phyloP scores from a whole-genome alignment of 2,113 vertebrate genomes.

The Psilopogon haemacephalus region DNA sequence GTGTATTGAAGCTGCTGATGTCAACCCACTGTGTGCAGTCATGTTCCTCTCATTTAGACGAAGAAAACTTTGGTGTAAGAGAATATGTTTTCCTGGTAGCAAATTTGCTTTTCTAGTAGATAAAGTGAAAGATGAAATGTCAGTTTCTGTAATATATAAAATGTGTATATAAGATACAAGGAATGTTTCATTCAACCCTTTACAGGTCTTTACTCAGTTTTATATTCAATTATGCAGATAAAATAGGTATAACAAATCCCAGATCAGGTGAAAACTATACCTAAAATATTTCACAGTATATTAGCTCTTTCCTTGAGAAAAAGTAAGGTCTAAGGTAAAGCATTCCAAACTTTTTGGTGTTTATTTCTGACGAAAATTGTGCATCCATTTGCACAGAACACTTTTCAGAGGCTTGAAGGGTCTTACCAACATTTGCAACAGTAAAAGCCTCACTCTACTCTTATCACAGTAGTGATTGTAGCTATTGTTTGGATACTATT shows the following conservation, averaged over 20 bases:
- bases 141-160: background rate
- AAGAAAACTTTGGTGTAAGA: background rate
- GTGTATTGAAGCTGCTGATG: background rate
- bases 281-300: background rate
- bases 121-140: background rate
- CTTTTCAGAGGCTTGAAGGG: background rate
- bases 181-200: background rate
- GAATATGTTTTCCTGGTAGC: background rate
- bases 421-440: background rate
- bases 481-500: conserved; percentile 67
- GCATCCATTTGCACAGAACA: background rate
- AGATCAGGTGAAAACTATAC: background rate
- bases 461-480: conserved; percentile 31
- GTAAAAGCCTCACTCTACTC: conserved; percentile 7
- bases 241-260: background rate
- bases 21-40: background rate
- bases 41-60: background rate
- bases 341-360: background rate
- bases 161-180: background rate
- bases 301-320: background rate
- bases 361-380: conserved; percentile 27
- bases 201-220: background rate
- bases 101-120: background rate
- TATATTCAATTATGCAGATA: background rate
- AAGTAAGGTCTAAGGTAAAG: background rate